Conservation (phyloP, 2,888 invertebrate genomes). For the Elgonia sp. region DNA sequence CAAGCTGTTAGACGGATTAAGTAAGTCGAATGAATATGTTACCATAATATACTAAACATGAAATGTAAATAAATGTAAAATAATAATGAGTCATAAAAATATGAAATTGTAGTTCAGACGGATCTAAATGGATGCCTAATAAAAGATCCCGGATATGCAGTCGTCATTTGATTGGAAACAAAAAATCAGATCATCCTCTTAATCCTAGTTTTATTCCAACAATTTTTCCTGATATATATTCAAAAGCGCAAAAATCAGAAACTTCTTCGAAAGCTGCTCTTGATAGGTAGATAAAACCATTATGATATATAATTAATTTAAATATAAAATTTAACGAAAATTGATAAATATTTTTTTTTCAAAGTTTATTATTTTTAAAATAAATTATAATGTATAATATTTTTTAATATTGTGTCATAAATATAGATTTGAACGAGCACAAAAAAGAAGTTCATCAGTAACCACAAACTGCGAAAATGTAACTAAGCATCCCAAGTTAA, state of each 20-base stretch:
- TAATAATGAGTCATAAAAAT: background rate
- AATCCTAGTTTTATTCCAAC: constrained; percentile 56
- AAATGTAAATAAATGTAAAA: background rate
- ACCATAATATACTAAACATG: background rate
- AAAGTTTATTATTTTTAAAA: background rate
- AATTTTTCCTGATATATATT: constrained; percentile 23
- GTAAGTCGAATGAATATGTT: constrained; percentile 17
- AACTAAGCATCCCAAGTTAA: too few species aligned
- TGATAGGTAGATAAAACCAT: background rate
- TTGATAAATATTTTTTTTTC: background rate
- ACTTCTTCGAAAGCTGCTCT: background rate
- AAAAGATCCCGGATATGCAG: constrained; percentile 40
- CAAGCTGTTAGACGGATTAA: constrained; percentile 41
- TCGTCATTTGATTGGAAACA: constrained; percentile 53
- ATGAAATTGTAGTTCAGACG: background rate
- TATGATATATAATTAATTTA: background rate
- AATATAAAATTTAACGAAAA: background rate
- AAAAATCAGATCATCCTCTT: constrained; percentile 44
- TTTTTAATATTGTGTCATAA: too few species aligned
- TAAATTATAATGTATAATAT: too few species aligned
- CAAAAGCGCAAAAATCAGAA: background rate
- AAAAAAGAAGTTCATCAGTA: background rate
- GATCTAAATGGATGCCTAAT: constrained; percentile 44
- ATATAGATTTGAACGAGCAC: too few species aligned
- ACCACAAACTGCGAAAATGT: background rate